Evolutionary conservation across 2,797 vertebrate genomes (phyloP), one percentile per base, ranked within the genome.

Genomic region (Coccyzus lansbergi): DNA sequence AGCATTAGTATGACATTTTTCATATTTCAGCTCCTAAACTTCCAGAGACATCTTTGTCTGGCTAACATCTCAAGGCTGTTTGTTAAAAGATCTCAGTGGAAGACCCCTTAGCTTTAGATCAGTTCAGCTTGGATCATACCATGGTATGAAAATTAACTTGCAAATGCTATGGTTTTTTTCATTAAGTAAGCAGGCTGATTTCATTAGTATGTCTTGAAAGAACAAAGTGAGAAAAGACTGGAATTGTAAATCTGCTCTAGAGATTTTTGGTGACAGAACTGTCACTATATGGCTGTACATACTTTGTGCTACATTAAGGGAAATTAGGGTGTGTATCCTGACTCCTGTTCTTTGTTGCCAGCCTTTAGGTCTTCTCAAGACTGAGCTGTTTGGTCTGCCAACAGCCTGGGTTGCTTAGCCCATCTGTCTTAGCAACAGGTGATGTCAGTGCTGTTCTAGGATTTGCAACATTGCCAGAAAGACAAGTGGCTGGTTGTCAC

Each of bases 281-380:
- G 29, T 64, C 6, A 1, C 34, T 62, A 40, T 79, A 56, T 80
- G n/a, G 16, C 25, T 59, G 25, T 31, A 55, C 6, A 5, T 59
- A 44, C 62, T 88, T 87, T 7, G 12, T 72, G 33, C 42, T 65
- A 33, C 15, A n/a, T 74, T 70, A 80, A 94, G 77, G 29, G 9
- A 85, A 85, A 76, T 85, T 15, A 46, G 29, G 33, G 7, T 10
- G 20, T 19, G 11, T 42, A 24, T 79, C n/a, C 51, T 70, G 56
- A 38, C 1, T 13, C 14, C 15, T 0, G 1, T 14, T 36, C 33
- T 3, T 2, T 6, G 10, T 20, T 74, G n/a, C n/a, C 38, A 62
- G 12, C 31, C 53, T 63, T 83, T 51, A 59, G 6, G 49, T 78
- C 15, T 78, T 53, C 48, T 67, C 29, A 40, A 9, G 63, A 28